Percentiles rank a stretch among this genome's conserved stretches.
Conservation (phyloP, 2,113 vertebrate genomes). For the Ardeotis arabs region DNA sequence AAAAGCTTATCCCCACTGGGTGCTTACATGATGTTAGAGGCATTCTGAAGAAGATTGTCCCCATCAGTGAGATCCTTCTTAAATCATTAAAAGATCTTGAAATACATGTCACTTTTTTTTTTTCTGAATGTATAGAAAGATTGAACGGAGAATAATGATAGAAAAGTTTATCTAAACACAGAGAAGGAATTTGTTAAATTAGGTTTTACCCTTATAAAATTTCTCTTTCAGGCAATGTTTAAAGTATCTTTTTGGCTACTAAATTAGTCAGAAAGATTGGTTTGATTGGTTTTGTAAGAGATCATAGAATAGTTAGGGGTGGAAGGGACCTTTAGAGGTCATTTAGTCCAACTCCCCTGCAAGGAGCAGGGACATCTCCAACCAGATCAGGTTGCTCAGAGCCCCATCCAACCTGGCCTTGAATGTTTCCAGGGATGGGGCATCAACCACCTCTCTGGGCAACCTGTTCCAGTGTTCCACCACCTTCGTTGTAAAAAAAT, state of each 20-base stretch:
- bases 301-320: too few relatives aligned
- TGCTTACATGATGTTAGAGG: background rate
- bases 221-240: background rate
- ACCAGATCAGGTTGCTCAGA: too few relatives aligned
- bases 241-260: background rate
- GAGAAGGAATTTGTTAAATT: background rate
- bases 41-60: background rate
- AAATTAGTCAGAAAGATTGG: background rate
- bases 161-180: background rate
- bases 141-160: background rate
- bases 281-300: background rate
- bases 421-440: too few relatives aligned
- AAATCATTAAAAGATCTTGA: background rate
- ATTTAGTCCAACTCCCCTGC: too few relatives aligned
- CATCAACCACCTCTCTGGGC: too few relatives aligned
- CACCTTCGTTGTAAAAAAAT: too few relatives aligned
- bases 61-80: background rate
- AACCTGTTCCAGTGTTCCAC: too few relatives aligned
- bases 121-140: background rate
- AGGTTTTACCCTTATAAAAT: background rate
- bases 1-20: background rate
- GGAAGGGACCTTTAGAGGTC: too few relatives aligned
- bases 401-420: too few relatives aligned
- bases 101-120: background rate
- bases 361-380: too few relatives aligned